These are phyloP conservation scores for Periphyllus acericola DNA, from an alignment of 2,888 invertebrate species.

Conservation along the genomic window DNA sequence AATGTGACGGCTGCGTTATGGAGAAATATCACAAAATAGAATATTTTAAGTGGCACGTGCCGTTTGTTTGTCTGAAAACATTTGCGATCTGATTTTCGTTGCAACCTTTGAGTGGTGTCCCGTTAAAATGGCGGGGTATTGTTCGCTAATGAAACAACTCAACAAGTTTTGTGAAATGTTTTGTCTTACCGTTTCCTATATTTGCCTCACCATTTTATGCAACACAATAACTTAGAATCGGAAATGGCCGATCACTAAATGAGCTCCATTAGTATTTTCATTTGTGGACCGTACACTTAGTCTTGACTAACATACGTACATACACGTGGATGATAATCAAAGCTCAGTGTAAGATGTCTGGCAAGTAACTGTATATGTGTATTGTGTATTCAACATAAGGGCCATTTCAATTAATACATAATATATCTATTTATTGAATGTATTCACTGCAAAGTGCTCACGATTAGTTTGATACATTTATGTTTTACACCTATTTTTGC, in stretches of 20 bases:
- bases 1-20: neutral
- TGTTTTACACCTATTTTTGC: neutral
- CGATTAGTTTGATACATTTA: neutral
- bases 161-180: conserved; percentile 22
- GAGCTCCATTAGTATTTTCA: conserved; percentile 15
- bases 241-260: conserved; percentile 19
- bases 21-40: neutral
- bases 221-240: conserved; percentile 18
- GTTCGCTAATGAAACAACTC: conserved; percentile 17
- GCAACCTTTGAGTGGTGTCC: conserved; percentile 17
- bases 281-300: neutral
- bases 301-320: neutral
- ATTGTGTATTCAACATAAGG: neutral
- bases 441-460: neutral
- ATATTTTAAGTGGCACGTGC: neutral
- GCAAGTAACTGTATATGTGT: neutral
- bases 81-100: neutral
- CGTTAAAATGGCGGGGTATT: conserved; percentile 2
- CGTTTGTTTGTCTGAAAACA: neutral
- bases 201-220: neutral
- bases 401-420: neutral
- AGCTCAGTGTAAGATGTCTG: neutral
- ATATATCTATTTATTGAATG: neutral
- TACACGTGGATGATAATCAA: neutral
- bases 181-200: neutral